These are phyloP conservation scores for Andrena haemorrhoa DNA, from an alignment of 2,888 invertebrate genomes.

Conservation along the genomic window DNA sequence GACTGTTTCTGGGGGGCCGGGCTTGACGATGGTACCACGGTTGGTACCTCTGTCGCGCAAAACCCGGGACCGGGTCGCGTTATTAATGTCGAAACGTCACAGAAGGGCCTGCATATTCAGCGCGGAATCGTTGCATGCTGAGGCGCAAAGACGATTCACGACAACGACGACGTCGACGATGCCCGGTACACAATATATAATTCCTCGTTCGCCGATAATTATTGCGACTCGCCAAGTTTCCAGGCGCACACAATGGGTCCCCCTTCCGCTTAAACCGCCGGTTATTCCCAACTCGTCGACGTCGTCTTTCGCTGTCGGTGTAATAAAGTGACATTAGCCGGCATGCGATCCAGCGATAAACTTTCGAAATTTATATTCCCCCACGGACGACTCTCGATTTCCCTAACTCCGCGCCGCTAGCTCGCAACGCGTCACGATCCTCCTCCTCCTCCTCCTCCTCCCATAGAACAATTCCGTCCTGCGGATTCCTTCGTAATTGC, in stretches of 20 bases:
- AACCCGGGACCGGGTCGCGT: conserved; percentile 73
- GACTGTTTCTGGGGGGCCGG: conserved; percentile 75
- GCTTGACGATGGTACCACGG: conserved; percentile 77
- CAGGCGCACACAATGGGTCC: conserved; percentile 72
- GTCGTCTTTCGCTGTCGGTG: conserved; percentile 71
- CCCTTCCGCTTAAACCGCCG: conserved; percentile 53
- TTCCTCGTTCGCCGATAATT: conserved; percentile 84
- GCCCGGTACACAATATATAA: conserved; percentile 82
- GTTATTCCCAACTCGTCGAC: conserved; percentile 75
- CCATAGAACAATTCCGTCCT: conserved; percentile 54
- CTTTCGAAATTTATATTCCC: conserved; percentile 81
- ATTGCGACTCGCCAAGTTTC: conserved; percentile 81
- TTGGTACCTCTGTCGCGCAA: conserved; percentile 76
- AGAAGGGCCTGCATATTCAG: conserved; percentile 74
- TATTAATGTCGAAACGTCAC: conserved; percentile 82
- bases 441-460: conserved; percentile 44
- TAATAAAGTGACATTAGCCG: conserved; percentile 82
- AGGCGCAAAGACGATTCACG: conserved; percentile 69
- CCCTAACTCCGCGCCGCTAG: neutral
- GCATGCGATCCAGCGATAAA: conserved; percentile 84
- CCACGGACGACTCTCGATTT: conserved; percentile 61
- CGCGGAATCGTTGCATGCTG: conserved; percentile 70
- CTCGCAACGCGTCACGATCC: conserved; percentile 47
- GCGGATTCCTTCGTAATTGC: conserved; percentile 66
- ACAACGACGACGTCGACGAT: conserved; percentile 52